Percentiles rank a stretch among this genome's conserved stretches.
These are phyloP conservation scores for Thunnus thynnus DNA, from an alignment of 2,113 vertebrate species.

Conservation along the genomic window DNA sequence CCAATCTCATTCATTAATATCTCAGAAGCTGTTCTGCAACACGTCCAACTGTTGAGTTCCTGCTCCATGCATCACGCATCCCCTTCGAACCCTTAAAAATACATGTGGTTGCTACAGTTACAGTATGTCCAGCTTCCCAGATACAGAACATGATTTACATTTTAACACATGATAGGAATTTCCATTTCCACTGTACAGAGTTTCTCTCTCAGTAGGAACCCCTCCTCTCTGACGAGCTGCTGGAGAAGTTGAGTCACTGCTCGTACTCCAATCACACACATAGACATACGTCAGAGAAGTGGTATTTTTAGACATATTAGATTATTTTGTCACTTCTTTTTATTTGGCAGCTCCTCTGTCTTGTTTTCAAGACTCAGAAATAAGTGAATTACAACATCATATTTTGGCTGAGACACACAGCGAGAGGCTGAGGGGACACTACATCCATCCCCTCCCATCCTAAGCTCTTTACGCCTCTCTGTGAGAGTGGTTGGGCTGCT, in stretches of 20 bases:
- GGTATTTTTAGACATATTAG: neutral
- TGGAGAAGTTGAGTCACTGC: constrained; percentile 40
- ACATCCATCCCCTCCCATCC: constrained; percentile 45
- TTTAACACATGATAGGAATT: constrained; percentile 42
- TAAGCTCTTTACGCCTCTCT: constrained; percentile 74
- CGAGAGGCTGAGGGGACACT: constrained; percentile 23
- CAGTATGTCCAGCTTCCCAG: constrained; percentile 9
- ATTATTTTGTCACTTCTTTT: neutral
- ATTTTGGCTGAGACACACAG: constrained; percentile 37
- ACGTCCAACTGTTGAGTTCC: neutral
- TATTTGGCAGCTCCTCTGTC: neutral
- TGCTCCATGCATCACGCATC: neutral
- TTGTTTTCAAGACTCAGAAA: constrained; percentile 2
- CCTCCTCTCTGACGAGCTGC: constrained; percentile 24
- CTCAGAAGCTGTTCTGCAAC: neutral
- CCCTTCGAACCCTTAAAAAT: constrained; percentile 6
- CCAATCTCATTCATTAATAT: neutral
- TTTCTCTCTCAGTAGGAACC: constrained; percentile 10
- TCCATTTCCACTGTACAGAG: constrained; percentile 36
- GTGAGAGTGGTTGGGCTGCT: constrained; percentile 70
- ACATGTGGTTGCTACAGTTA: constrained; percentile 3
- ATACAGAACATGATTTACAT: constrained; percentile 38
- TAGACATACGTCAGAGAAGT: constrained; percentile 1
- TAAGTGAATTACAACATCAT: constrained; percentile 38
- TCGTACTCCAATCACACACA: constrained; percentile 7